Percentiles rank a stretch among this genome's conserved stretches.
Evolutionary conservation across 2,797 vertebrate species (phyloP).

Genomic region (Prionace glauca): DNA sequence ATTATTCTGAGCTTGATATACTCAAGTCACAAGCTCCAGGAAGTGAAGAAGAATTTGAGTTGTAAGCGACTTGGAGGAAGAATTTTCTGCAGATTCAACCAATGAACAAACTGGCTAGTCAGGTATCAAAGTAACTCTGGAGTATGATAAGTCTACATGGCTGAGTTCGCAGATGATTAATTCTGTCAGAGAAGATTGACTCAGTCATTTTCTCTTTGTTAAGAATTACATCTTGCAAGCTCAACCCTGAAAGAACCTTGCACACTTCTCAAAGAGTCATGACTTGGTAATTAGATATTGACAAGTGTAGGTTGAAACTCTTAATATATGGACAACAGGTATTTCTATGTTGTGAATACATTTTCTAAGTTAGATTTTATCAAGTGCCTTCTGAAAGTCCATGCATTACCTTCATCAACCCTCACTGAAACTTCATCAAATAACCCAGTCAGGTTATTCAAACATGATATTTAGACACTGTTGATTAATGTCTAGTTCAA

Average conservation of each 20-base stretch:
- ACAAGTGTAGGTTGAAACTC: neutral
- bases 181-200: neutral
- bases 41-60: neutral
- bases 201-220: neutral
- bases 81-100: neutral
- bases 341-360: neutral
- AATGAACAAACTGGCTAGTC: neutral
- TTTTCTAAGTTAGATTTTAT: neutral
- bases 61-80: neutral
- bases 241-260: neutral
- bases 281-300: neutral
- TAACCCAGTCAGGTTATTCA: neutral
- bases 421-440: neutral
- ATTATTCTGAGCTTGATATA: neutral
- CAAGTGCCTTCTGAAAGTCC: neutral
- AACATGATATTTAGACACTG: neutral
- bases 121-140: neutral
- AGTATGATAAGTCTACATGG: neutral
- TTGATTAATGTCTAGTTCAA: neutral
- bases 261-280: neutral
- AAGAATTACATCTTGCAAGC: neutral
- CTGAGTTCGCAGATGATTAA: neutral
- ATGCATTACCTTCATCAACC: neutral
- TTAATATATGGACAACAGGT: neutral
- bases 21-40: neutral